Base-by-base conservation (phyloP, 2,113 vertebrate genomes). In the Proteles cristata region DNA sequence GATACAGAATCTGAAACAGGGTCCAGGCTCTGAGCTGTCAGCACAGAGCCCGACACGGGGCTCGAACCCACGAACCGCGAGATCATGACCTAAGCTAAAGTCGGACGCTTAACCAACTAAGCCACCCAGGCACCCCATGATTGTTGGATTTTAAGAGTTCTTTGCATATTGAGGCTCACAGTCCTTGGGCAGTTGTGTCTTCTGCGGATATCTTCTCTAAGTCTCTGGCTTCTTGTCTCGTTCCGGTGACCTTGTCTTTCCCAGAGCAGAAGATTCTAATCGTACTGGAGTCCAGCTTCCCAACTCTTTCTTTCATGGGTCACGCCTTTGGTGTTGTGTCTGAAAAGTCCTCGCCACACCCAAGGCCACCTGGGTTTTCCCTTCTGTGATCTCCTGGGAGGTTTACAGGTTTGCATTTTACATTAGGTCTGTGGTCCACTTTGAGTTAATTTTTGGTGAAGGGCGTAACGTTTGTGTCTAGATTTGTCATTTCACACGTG, bases 331-430 rank as follows among this genome's bases (percentile, higher is more conserved):
- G 16, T 26, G 7, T 23, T 10, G 11, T 7, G 12, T 7, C 66
- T 23, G 7, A 31, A 69, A 31, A 12, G 28, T 21, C 58, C 7
- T 1, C 19, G 25, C 39, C 28, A 7, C 17, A 26, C 11, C 10
- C 48, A 4, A 4, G 25, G 31, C 12, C 35, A 11, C 5, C 39
- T 11, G 6, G 74, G 19, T 17, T 39, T 58, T 7, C 35, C 53
- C 39, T 7, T 50, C 2, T 1, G 3, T 11, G 11, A 6, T 5
- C 61, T 53, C n/a, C 61, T n/a, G 2, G 25, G 7, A 17, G 6
- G 43, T 35, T 33, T 35, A 31, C 3, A 31, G 31, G 21, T 69
- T 17, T 39, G 12, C 61, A 21, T 10, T 58, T 65, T 9, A 1
- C 25, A 8, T 26, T 21, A 7, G 11, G 61, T 33, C 61, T 89